Conservation (phyloP, 1,140 invertebrate genomes). For the Sitophilus oryzae region DNA sequence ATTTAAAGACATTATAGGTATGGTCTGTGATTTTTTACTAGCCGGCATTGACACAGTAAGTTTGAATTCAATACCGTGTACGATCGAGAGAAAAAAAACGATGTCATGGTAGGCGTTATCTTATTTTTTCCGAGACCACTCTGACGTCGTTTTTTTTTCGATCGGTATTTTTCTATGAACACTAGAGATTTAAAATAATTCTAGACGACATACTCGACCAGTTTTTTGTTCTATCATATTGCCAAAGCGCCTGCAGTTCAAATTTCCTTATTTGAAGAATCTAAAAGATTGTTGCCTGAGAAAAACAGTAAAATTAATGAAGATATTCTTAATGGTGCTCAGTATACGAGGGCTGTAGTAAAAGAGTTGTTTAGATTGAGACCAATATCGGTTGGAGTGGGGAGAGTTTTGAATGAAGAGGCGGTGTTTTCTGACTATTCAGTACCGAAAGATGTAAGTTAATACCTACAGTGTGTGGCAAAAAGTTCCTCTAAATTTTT, state of each 20-base stretch:
- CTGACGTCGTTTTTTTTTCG: not conserved
- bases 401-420: slow-evolving; percentile 70
- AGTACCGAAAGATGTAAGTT: slow-evolving; percentile 76
- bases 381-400: slow-evolving; percentile 75
- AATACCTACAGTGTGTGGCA: not conserved
- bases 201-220: slow-evolving; percentile 75
- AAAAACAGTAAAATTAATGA: slow-evolving; percentile 50
- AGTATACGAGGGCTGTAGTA: slow-evolving; percentile 70
- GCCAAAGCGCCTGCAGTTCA: slow-evolving; percentile 68
- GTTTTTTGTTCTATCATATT: slow-evolving; percentile 78
- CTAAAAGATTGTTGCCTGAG: slow-evolving; percentile 50
- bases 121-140: too few species aligned
- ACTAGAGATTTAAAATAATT: slow-evolving; percentile 17
- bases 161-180: too few species aligned
- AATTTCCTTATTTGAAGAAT: slow-evolving; percentile 63
- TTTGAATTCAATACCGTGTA: slow-evolving; percentile 10
- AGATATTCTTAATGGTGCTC: slow-evolving; percentile 56
- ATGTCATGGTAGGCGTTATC: too few species aligned
- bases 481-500: too few species aligned
- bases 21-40: slow-evolving; percentile 76
- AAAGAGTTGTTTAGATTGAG: slow-evolving; percentile 82
- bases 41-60: slow-evolving; percentile 82
- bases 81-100: too few species aligned
- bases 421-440: slow-evolving; percentile 72
- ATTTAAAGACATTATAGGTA: slow-evolving; percentile 70